Conservation (phyloP, 2,797 vertebrate species). For the Anableps anableps region DNA sequence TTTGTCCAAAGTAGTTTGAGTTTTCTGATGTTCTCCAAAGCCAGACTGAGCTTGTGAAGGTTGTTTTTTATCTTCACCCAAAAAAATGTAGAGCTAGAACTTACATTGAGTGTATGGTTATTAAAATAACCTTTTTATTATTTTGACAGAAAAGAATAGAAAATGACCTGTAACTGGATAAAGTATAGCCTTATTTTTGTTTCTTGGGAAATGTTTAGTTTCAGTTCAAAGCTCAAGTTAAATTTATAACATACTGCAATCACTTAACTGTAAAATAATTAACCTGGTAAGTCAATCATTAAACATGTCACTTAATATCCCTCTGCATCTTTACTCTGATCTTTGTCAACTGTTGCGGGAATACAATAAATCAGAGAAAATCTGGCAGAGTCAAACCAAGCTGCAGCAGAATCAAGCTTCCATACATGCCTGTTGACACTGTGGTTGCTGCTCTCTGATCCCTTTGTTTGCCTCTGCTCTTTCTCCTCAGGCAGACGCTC, state of each 20-base stretch:
- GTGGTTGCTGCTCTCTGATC: conserved; percentile 24
- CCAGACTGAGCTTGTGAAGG: background rate
- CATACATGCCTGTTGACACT: background rate
- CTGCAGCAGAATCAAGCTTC: conserved; percentile 13
- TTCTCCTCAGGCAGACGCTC: conserved; percentile 20
- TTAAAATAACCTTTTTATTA: too few species aligned
- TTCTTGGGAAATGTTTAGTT: background rate
- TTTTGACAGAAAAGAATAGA: background rate
- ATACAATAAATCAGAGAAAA: conserved; percentile 19
- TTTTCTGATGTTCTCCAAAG: background rate
- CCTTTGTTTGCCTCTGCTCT: conserved; percentile 41
- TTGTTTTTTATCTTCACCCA: too few species aligned
- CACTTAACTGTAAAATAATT: background rate
- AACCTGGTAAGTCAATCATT: background rate
- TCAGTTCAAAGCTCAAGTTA: background rate
- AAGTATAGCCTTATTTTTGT: background rate
- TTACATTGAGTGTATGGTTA: too few species aligned
- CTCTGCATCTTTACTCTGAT: conserved; percentile 7
- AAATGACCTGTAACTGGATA: background rate
- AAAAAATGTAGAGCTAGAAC: too few species aligned
- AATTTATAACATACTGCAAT: background rate
- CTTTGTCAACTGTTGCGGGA: background rate
- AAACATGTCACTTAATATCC: background rate
- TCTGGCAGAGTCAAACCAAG: conserved; percentile 18
- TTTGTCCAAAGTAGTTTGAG: background rate